Percentiles rank a stretch among this genome's conserved stretches.
phyloP scores from a whole-genome alignment of 1,140 invertebrate genomes.

The Saccostrea cuccullata region DNA sequence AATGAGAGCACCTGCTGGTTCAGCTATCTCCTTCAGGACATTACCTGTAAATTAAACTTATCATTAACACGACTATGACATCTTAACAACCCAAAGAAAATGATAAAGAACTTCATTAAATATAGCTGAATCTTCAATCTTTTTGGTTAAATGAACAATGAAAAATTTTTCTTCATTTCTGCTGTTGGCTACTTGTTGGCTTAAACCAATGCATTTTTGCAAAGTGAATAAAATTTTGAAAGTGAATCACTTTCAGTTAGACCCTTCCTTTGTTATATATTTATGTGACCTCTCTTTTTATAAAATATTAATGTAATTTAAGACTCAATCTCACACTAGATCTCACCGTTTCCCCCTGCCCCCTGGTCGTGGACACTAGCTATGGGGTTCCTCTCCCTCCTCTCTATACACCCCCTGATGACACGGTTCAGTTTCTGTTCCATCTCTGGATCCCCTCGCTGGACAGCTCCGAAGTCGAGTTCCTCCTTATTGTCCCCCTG shows the following conservation, averaged over 20 bases:
- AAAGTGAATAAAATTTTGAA: too few species aligned
- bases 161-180: too few species aligned
- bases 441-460: slow-evolving; percentile 99
- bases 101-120: too few species aligned
- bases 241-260: too few species aligned
- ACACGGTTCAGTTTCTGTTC: slow-evolving; percentile 97
- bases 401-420: slow-evolving; percentile 93
- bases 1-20: slow-evolving; percentile 95
- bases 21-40: slow-evolving; percentile 97
- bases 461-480: slow-evolving; percentile 97
- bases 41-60: slow-evolving; percentile 84
- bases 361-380: slow-evolving; percentile 97
- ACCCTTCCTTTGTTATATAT: too few species aligned
- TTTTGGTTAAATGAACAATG: too few species aligned
- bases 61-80: too few species aligned
- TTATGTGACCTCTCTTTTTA: too few species aligned
- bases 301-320: neutral
- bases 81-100: too few species aligned
- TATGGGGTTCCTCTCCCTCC: slow-evolving; percentile 90
- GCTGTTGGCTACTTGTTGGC: too few species aligned
- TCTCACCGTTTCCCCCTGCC: slow-evolving; percentile 94
- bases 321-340: neutral
- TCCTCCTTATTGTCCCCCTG: slow-evolving; percentile 91
- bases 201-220: too few species aligned
- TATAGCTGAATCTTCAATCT: too few species aligned